phyloP scores from a whole-genome alignment of 2,113 vertebrate genomes.

The Arothron firmamentum region DNA sequence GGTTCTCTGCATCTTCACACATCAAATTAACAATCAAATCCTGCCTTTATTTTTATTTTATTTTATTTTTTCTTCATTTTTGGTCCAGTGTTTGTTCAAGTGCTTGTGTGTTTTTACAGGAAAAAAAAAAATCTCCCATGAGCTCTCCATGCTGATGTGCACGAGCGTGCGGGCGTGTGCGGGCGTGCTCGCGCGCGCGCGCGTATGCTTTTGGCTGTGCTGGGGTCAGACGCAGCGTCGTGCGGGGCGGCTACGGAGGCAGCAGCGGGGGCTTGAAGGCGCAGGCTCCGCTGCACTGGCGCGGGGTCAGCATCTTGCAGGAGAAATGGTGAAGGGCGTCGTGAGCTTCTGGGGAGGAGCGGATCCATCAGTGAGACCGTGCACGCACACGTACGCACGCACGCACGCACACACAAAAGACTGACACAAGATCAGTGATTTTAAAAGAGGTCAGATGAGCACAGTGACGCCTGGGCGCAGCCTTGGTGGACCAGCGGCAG shows the following conservation, averaged over 20 bases:
- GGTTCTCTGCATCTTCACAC: conserved; percentile 44
- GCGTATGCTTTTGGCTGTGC: conserved; percentile 40
- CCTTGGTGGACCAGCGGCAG: too few relatives aligned
- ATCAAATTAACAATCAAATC: conserved; percentile 33
- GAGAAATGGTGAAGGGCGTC: conserved; percentile 93
- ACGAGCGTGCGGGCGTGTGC: conserved; percentile 19
- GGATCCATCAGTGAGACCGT: conserved; percentile 48
- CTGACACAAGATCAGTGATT: not conserved
- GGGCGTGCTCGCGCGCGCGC: not conserved
- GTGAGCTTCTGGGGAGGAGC: conserved; percentile 84
- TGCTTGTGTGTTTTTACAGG: conserved; percentile 45
- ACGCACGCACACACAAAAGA: not conserved
- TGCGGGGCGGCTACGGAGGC: conserved; percentile 76
- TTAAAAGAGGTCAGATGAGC: too few relatives aligned
- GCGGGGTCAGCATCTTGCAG: conserved; percentile 94
- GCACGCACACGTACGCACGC: conserved; percentile 6
- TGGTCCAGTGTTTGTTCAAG: conserved; percentile 25
- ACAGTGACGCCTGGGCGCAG: too few relatives aligned
- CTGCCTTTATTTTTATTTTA: conserved; percentile 24
- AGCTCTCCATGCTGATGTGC: conserved; percentile 14
- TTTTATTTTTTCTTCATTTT: conserved; percentile 18
- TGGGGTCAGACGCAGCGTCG: conserved; percentile 26
- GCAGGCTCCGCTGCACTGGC: conserved; percentile 91
- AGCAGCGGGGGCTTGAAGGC: conserved; percentile 91
- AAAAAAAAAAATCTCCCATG: conserved; percentile 45